These are phyloP conservation scores for Urocyon cinereoargenteus DNA, from an alignment of 2,797 vertebrate genomes.

Conservation along the genomic window DNA sequence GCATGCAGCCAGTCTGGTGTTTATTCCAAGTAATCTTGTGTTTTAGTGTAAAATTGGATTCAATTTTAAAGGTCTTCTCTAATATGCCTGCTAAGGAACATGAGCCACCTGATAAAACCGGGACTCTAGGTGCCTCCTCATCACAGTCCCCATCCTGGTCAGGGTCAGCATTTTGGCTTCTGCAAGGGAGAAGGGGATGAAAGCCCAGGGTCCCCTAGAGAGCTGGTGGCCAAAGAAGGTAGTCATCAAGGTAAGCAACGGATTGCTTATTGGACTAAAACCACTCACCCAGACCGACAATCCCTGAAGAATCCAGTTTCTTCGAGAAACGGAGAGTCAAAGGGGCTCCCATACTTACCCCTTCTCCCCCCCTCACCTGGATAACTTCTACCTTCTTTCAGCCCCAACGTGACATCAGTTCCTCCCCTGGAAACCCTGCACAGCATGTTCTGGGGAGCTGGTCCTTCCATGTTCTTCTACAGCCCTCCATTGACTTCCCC, in stretches of 20 bases:
- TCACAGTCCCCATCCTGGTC: neutral
- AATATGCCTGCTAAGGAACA: neutral
- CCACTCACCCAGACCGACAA: neutral
- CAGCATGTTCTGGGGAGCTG: neutral
- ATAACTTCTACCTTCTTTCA: neutral
- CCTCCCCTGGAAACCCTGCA: neutral
- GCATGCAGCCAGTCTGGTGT: neutral
- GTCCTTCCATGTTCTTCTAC: neutral
- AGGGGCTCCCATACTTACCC: neutral
- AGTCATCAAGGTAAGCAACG: neutral
- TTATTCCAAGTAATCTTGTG: conserved; percentile 23
- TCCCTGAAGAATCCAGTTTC: neutral
- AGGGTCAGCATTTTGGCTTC: neutral
- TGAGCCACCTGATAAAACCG: neutral
- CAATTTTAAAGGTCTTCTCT: neutral
- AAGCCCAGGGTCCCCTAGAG: neutral
- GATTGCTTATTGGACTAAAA: neutral
- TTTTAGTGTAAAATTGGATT: neutral
- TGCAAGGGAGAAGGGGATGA: neutral
- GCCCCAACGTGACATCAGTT: neutral
- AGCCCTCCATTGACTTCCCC: too few species aligned
- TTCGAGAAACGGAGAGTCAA: neutral
- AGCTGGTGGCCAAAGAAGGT: neutral
- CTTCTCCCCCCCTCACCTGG: neutral
- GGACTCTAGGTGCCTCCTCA: neutral